These are phyloP conservation scores for Tachypleus tridentatus DNA, from an alignment of 1,140 invertebrate species.

Conservation along the genomic window DNA sequence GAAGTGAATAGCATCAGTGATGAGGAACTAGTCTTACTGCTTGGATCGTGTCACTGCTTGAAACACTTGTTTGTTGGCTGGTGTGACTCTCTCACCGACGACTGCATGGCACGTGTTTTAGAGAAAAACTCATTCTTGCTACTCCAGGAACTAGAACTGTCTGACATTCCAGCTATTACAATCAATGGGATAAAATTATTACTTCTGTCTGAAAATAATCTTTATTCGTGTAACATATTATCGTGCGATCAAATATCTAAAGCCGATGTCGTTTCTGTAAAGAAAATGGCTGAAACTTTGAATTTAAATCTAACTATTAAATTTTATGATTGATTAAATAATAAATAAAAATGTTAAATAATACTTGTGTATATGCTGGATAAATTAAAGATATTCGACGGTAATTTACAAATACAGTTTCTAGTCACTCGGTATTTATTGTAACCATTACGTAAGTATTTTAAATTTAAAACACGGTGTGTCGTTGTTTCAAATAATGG, in stretches of 20 bases:
- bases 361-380: too few relatives aligned
- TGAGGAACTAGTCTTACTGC: background rate
- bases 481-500: too few relatives aligned
- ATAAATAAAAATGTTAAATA: too few relatives aligned
- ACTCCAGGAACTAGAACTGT: background rate
- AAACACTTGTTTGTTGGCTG: background rate
- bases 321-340: background rate
- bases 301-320: background rate
- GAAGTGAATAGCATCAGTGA: background rate
- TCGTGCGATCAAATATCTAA: background rate
- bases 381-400: too few relatives aligned
- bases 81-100: background rate
- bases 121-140: background rate
- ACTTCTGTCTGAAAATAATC: background rate
- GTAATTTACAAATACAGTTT: too few relatives aligned
- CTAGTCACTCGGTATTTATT: too few relatives aligned
- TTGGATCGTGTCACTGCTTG: background rate
- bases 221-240: background rate
- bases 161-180: background rate
- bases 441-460: too few relatives aligned
- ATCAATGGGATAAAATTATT: background rate
- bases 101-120: background rate
- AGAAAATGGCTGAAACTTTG: background rate
- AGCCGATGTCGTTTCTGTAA: background rate
- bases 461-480: too few relatives aligned